Conservation (phyloP, 1,140 invertebrate species). For the Diploscapter pachys region DNA sequence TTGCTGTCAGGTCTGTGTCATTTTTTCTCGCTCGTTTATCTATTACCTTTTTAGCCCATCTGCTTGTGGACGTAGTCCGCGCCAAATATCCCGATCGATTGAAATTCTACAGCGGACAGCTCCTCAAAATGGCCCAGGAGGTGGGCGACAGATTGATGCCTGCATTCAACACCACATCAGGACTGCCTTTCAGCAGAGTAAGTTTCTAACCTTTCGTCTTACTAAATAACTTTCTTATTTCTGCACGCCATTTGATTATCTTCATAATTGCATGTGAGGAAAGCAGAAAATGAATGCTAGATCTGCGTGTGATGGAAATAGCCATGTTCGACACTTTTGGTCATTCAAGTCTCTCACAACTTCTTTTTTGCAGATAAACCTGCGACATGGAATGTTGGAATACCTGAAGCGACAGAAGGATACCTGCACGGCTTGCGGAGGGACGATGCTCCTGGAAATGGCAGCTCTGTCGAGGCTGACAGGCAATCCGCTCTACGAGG, state of each 20-base stretch:
- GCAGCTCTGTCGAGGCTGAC: slow-evolving; percentile 87
- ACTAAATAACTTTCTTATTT: neutral
- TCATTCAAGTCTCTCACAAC: too few relatives aligned
- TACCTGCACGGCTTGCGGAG: slow-evolving; percentile 96
- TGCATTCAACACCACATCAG: slow-evolving; percentile 96
- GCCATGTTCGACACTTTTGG: too few relatives aligned
- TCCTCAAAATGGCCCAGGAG: slow-evolving; percentile 84
- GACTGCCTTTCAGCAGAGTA: slow-evolving; percentile 88
- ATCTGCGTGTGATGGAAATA: too few relatives aligned
- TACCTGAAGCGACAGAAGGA: slow-evolving; percentile 73
- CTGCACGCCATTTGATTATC: neutral
- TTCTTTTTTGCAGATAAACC: slow-evolving; percentile 72
- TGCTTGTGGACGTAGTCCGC: slow-evolving; percentile 78
- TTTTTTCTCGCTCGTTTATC: neutral
- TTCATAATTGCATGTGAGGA: too few relatives aligned
- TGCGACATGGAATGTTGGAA: slow-evolving; percentile 79
- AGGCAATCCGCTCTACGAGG: slow-evolving; percentile 84
- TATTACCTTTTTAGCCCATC: slow-evolving; percentile 70
- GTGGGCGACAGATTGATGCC: slow-evolving; percentile 84
- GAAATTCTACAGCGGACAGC: slow-evolving; percentile 81
- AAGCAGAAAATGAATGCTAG: too few relatives aligned
- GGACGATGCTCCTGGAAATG: slow-evolving; percentile 95
- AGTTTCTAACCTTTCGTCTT: slow-evolving; percentile 32
- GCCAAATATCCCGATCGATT: slow-evolving; percentile 70
- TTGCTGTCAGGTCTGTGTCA: slow-evolving; percentile 54